Evolutionary conservation across 1,140 invertebrate species (phyloP), one percentile per base, ranked within the genome.

Genomic region (Calliopsis andreniformis): DNA sequence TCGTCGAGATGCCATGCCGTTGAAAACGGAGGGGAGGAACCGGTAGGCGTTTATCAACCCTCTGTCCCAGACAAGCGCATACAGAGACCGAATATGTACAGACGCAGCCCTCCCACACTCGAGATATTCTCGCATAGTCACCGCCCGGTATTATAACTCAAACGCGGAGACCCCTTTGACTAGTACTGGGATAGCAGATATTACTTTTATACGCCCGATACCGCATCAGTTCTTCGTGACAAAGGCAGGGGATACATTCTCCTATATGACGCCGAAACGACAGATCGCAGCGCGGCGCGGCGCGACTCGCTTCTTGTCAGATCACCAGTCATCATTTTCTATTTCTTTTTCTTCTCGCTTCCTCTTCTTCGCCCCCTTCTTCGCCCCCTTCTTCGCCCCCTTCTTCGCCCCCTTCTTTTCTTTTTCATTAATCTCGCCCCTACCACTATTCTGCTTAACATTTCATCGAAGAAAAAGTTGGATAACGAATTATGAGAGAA

Each of bases 1-100:
- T 58, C 66, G 75, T 61, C 39, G 76, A 67, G 63, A 72, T 49
- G 55, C 55, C 39, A 72, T 49, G 55, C 55, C 39, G 30, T 25
- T 45, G 71, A 47, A 75, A 75, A 67, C 71, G 71, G 18, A 2
- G 71, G 30, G 42, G 56, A 18, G 39, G 68, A 35, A 43, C 39
- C 47, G 53, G 30, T 23, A 66, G 79, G 55, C 85, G 86, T 87
- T 87, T 87, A 87, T 86, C 86, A 85, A 81, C 47, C 84, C 71
- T 79, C 81, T 83, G 81, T 81, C 67, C 55, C 55, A 70, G 67
- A 81, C 80, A 82, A 59, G 53, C 64, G 47, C 70, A 72, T 49
- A 63, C 62, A 55, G 8, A 32, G n/a, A 32, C 23, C 53, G 56
- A 56, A 30, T 72, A 39, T 35, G 35, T 53, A 66, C 35, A 77